Base-by-base conservation (phyloP, 1,140 invertebrate species). In the Drosophila repletoides region DNA sequence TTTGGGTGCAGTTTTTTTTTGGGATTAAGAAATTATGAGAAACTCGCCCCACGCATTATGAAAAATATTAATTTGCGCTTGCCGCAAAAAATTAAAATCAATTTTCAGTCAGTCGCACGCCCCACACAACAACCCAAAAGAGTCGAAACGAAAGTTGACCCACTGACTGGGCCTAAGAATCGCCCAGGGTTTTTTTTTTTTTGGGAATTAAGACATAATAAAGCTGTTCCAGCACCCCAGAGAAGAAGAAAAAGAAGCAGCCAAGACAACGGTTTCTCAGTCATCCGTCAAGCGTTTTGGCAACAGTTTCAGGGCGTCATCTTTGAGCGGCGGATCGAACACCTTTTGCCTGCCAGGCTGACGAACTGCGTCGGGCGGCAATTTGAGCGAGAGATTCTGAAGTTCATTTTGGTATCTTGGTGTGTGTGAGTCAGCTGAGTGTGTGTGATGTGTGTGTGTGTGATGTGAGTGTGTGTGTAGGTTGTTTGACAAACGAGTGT, bases 201-300 rank as follows among this genome's bases (percentile, higher is more conserved):
- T n/a, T n/a, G n/a, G n/a, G 84, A 88, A 88, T 88, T 88, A 88
- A 88, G 84, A 84, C 77, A 88, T 88, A 88, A 88, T 88, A 88
- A 84, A 88, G 84, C 84, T 88, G 74, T 86, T 49, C 53, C 63
- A 58, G 29, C n/a, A 3, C 19, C 3, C 5, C 5, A 21, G 1
- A 12, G 29, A 21, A 17, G 4, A 19, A 7, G 6, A 0, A 14
- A 3, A 4, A 14, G 2, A 10, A 31, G 6, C 7, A 19, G 17
- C 1, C 3, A 7, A 40, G 7, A 21, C 5, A 21, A 55, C 45
- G 6, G 22, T 41, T 24, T 52, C 31, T 41, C 15, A 59, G 52
- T 56, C 77, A 83, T 83, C 80, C 74, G 79, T 84, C 79, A 84
- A 71, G 70, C 53, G 45, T 56, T 58, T 64, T 48, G 64, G 33